Base-by-base conservation (phyloP, 2,888 invertebrate species). In the Homarus gammarus region DNA sequence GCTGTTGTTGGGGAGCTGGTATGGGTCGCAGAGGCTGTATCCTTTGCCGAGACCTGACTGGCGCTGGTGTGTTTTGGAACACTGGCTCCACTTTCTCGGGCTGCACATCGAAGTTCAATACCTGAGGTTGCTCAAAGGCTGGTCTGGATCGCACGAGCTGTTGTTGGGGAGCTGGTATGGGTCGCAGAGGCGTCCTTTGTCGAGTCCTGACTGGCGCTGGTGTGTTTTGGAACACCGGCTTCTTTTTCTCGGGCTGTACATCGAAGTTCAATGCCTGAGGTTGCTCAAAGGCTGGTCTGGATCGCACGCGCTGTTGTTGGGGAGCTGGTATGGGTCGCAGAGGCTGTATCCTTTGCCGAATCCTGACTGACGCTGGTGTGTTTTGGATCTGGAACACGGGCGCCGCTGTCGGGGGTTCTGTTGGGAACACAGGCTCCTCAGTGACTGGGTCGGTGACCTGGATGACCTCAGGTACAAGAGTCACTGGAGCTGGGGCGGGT, bases 351-450 rank as follows among this genome's bases (percentile, higher is more conserved):
- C 6, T 40, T n/a, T 73, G 73, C 38, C n/a, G 38, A 15, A 33
- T 33, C 36, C 82, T 70, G 82, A 22, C 31, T 15, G 64, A 10
- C 38, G 70, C 82, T 68, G 61, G 51, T 61, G 51, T 56, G n/a
- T n/a, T 12, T 0, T 61, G 33, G 36, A 51, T 38, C 36, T 51
- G 40, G 81, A 81, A 64, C 22, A 81, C 22, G 38, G 73, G 56
- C 33, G 49, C 56, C 64, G 75, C 83, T n/a, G 82, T 36, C 22
- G 27, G 78, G 8, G 44, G 22, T 3, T 81, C 81, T 33, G 64
- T 40, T 15, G 81, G 81, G 18, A 51, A 77, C 31, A 86, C 40
- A 2, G 85, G 85, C 6, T 44, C 44, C 12, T 86, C 85, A 33
- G 78, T 86, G 33, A 78, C 44, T 27, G 78, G 85, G 27, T 78